These are phyloP conservation scores for Isurus oxyrinchus DNA, from an alignment of 2,113 vertebrate genomes.

Conservation along the genomic window DNA sequence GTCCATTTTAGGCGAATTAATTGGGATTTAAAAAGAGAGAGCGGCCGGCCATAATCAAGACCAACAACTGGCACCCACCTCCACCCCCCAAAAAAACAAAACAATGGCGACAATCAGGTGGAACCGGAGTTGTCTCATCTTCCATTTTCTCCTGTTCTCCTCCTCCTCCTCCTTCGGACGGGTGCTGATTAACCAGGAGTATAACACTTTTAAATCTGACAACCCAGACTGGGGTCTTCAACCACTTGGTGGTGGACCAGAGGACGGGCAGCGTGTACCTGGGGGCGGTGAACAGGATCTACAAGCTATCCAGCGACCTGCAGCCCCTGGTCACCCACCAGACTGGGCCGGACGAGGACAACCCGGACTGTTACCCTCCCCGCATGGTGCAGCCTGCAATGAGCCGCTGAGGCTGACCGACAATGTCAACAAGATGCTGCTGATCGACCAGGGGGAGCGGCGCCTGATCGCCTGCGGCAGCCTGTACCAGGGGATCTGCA, in stretches of 20 bases:
- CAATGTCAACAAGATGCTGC: conserved; percentile 97
- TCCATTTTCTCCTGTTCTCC: conserved; percentile 71
- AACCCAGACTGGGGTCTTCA: conserved; percentile 80
- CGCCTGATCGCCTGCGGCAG: conserved; percentile 90
- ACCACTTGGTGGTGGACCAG: conserved; percentile 88
- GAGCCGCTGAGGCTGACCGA: conserved; percentile 83
- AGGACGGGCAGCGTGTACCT: conserved; percentile 90
- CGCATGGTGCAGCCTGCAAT: conserved; percentile 88
- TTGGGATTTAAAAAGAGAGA: conserved; percentile 47
- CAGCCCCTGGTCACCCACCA: conserved; percentile 83
- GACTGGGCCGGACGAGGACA: conserved; percentile 94
- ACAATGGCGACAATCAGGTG: conserved; percentile 62
- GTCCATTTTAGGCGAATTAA: conserved; percentile 46
- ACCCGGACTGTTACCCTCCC: conserved; percentile 94
- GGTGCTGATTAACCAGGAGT: conserved; percentile 63
- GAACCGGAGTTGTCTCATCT: conserved; percentile 72
- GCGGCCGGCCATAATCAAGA: conserved; percentile 50
- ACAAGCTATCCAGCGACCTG: conserved; percentile 82
- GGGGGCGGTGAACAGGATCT: conserved; percentile 92
- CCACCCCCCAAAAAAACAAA: neutral
- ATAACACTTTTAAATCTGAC: conserved; percentile 73
- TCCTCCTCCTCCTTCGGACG: conserved; percentile 61
- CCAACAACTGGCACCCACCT: conserved; percentile 35
- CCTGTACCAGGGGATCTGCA: conserved; percentile 95
- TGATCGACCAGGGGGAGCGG: conserved; percentile 95